These are phyloP conservation scores for Troides oblongomaculatus DNA, from an alignment of 2,888 invertebrate species.

Conservation along the genomic window DNA sequence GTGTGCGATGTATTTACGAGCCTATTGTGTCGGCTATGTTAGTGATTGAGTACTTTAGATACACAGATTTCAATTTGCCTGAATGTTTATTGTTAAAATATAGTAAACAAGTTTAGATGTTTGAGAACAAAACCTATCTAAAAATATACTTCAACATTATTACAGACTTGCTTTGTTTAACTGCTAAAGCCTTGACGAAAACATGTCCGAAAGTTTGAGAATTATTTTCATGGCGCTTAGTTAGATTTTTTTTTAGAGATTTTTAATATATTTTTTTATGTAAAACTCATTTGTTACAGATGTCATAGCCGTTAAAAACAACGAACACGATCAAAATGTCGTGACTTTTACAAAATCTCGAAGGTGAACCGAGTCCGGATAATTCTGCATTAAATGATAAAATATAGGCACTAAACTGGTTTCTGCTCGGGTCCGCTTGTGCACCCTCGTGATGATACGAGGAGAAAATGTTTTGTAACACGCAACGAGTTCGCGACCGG, in stretches of 20 bases:
- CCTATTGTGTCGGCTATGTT: slow-evolving; percentile 21
- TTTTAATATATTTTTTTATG: not conserved
- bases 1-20: slow-evolving; percentile 16
- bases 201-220: no score
- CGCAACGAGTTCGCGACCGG: slow-evolving; percentile 10
- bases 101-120: not conserved
- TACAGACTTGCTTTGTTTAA: no score
- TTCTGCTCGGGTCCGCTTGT: slow-evolving; percentile 6
- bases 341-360: slow-evolving; percentile 27
- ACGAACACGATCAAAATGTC: slow-evolving; percentile 17
- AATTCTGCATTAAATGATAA: slow-evolving; percentile 26
- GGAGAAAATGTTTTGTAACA: slow-evolving; percentile 23
- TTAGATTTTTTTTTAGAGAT: not conserved
- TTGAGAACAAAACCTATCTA: no score
- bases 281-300: not conserved
- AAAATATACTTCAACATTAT: no score
- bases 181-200: no score
- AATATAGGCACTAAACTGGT: slow-evolving; percentile 27
- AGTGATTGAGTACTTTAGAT: slow-evolving; percentile 16
- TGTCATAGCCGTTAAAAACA: not conserved
- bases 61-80: not conserved
- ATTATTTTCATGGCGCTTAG: not conserved
- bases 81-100: not conserved
- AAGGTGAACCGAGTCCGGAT: slow-evolving; percentile 27
- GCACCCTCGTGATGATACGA: slow-evolving; percentile 10